Evolutionary conservation across 2,797 vertebrate species (phyloP).

Genomic region (Rousettus madagascariensis): DNA sequence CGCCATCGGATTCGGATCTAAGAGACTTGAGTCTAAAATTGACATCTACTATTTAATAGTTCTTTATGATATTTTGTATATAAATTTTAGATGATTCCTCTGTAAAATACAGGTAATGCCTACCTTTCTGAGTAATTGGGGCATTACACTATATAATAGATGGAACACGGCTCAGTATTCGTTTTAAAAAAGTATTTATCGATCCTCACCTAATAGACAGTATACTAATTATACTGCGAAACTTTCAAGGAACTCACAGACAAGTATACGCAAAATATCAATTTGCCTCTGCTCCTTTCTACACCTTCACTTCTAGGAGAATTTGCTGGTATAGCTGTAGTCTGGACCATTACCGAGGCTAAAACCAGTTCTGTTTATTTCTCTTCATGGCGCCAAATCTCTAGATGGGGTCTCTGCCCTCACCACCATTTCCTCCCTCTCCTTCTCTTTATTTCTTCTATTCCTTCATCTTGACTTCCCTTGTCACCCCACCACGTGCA

Average conservation of each 20-base stretch:
- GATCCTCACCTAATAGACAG: background rate
- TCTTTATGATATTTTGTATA: background rate
- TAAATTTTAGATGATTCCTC: background rate
- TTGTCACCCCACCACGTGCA: accelerated
- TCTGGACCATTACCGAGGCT: background rate
- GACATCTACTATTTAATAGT: background rate
- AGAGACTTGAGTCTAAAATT: background rate
- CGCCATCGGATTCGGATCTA: background rate
- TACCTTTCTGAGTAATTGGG: background rate
- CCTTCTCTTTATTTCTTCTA: background rate
- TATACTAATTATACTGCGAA: background rate
- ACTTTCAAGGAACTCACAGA: background rate
- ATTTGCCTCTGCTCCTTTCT: background rate
- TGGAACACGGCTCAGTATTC: background rate
- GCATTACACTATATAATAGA: background rate
- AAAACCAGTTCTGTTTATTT: background rate
- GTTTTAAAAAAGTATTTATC: background rate
- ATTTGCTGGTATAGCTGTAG: background rate
- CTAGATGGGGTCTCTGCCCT: background rate
- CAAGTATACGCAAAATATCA: background rate
- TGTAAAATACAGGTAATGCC: background rate
- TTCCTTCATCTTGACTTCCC: background rate
- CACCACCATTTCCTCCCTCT: background rate
- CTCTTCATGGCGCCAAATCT: background rate
- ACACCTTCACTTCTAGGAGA: background rate